phyloP scores from a whole-genome alignment of 2,888 invertebrate species.

The Xestia xanthographa region DNA sequence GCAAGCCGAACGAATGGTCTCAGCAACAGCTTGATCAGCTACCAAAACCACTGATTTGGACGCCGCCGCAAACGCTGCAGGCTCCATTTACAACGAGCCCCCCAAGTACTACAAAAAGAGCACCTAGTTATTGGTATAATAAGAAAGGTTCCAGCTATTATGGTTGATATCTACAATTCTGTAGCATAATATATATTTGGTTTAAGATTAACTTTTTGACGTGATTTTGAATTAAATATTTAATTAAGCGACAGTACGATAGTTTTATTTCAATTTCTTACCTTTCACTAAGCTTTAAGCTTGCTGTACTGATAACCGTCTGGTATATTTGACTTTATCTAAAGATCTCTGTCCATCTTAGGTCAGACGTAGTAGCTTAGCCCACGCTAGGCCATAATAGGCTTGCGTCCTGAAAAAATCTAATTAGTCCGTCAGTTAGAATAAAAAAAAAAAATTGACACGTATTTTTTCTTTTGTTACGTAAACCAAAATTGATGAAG shows the following conservation, averaged over 20 bases:
- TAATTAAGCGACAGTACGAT: background rate
- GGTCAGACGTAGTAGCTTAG: background rate
- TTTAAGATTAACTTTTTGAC: conserved; percentile 7
- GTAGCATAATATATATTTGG: conserved; percentile 5
- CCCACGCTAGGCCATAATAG: too few species aligned
- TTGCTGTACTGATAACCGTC: background rate
- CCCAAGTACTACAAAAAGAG: background rate
- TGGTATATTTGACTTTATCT: background rate
- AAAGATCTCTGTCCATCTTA: background rate
- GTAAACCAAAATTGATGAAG: too few species aligned
- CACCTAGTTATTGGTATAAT: background rate
- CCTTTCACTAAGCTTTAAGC: background rate
- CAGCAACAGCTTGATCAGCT: too few species aligned
- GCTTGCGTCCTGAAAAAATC: too few species aligned
- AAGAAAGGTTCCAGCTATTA: background rate
- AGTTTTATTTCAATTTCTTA: background rate
- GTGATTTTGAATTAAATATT: conserved; percentile 10
- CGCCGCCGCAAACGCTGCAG: background rate
- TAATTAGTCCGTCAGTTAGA: too few species aligned
- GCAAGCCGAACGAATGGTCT: background rate
- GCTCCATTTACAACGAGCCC: background rate
- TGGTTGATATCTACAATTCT: conserved; percentile 22
- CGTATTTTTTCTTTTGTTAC: too few species aligned
- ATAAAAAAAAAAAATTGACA: too few species aligned
- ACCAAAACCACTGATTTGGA: too few species aligned